Conservation (phyloP, 2,113 vertebrate genomes). For the Cyanoliseus patagonus region DNA sequence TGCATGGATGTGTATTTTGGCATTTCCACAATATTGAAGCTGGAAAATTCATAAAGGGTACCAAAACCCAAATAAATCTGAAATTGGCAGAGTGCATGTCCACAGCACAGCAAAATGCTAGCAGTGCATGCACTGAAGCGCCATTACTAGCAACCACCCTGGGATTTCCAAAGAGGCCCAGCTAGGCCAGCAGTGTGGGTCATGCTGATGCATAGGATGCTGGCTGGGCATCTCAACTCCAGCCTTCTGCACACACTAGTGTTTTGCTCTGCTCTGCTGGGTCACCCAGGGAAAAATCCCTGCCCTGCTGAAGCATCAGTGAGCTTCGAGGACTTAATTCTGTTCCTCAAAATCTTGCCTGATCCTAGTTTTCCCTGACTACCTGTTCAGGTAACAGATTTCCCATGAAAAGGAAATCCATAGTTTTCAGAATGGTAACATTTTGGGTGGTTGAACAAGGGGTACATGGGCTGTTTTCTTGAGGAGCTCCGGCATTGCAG, state of each 20-base stretch:
- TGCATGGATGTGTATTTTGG: accelerated
- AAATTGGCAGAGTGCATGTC: background rate
- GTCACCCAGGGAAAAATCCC: background rate
- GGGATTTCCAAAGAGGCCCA: background rate
- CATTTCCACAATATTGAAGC: background rate
- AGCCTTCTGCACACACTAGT: accelerated
- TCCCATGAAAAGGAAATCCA: background rate
- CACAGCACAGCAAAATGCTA: background rate
- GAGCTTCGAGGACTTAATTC: background rate
- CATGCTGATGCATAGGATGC: background rate
- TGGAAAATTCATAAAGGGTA: background rate
- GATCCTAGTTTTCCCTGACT: background rate
- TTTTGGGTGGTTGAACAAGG: accelerated
- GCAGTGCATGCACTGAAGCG: accelerated
- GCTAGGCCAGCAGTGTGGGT: background rate
- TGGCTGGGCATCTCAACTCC: accelerated
- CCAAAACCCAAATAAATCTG: background rate
- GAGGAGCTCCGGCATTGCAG: background rate
- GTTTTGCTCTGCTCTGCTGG: background rate
- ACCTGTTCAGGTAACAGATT: background rate
- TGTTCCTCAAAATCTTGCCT: background rate
- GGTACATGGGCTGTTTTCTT: background rate
- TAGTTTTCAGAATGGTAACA: background rate
- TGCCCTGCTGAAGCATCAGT: background rate
- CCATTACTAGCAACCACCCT: background rate